Conservation (phyloP, 1,140 invertebrate species). For the Zaprionus ghesquierei region DNA sequence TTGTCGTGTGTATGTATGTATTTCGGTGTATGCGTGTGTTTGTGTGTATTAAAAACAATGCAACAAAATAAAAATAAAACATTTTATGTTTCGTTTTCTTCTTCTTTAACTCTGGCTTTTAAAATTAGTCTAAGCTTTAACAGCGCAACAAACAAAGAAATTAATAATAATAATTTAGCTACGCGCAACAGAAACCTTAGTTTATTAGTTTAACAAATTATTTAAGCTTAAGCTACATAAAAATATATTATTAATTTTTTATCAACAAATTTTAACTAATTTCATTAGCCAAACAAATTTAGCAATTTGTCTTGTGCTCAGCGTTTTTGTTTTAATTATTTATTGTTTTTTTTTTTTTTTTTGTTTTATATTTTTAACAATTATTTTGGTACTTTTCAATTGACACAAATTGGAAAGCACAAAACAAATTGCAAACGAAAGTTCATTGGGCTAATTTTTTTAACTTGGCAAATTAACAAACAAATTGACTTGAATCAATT, state of each 20-base stretch:
- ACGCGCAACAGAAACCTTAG: constrained; percentile 62
- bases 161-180: constrained; percentile 75
- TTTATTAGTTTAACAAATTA: constrained; percentile 72
- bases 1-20: not conserved
- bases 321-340: not conserved
- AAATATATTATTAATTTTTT: constrained; percentile 41
- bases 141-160: constrained; percentile 57
- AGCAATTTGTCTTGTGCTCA: constrained; percentile 60
- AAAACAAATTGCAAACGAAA: constrained; percentile 56
- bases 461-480: constrained; percentile 51
- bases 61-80: constrained; percentile 60
- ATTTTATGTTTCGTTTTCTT: constrained; percentile 51
- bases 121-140: constrained; percentile 70
- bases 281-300: constrained; percentile 34
- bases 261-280: constrained; percentile 60
- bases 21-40: not conserved
- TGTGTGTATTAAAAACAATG: constrained; percentile 57
- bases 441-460: constrained; percentile 28
- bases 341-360: not conserved
- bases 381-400: constrained; percentile 56
- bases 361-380: constrained; percentile 23
- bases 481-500: constrained; percentile 65
- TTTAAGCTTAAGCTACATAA: constrained; percentile 49
- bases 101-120: constrained; percentile 5
- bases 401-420: constrained; percentile 64